Evolutionary conservation across 2,888 invertebrate genomes (phyloP).

Genomic region (Rhogogaster chlorosoma): DNA sequence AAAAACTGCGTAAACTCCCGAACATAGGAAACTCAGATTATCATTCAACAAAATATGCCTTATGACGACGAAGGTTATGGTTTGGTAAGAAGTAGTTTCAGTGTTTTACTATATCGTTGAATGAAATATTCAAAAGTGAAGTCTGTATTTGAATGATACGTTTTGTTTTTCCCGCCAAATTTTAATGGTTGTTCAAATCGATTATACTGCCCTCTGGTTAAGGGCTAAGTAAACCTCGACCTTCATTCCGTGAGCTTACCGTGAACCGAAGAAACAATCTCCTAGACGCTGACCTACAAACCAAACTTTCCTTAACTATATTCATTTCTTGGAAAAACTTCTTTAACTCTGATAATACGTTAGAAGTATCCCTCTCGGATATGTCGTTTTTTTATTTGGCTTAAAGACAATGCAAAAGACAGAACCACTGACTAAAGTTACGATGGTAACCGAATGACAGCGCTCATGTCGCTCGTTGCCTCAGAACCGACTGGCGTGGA

Average conservation of each 20-base stretch:
- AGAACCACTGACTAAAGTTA: conserved; percentile 43
- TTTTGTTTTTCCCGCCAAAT: conserved; percentile 41
- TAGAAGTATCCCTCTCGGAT: neutral
- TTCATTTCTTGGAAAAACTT: conserved; percentile 36
- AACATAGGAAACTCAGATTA: neutral
- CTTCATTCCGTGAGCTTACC: conserved; percentile 42
- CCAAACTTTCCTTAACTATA: conserved; percentile 41
- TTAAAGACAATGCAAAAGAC: conserved; percentile 37
- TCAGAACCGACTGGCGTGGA: conserved; percentile 29
- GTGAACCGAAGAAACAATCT: conserved; percentile 45
- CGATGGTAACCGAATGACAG: conserved; percentile 42
- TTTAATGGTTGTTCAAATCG: conserved; percentile 25
- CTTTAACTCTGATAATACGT: neutral
- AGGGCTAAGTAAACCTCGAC: conserved; percentile 5
- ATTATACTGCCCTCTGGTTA: conserved; percentile 27
- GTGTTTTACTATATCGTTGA: neutral
- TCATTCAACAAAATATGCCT: neutral
- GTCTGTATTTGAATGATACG: neutral
- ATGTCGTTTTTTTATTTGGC: neutral
- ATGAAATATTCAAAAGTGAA: neutral
- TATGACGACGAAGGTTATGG: neutral
- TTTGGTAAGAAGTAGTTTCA: neutral
- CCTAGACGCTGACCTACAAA: conserved; percentile 42
- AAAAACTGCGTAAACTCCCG: neutral
- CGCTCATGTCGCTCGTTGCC: conserved; percentile 34